A percentile compares a stretch with the other conserved stretches of the same genome.
Evolutionary conservation across 2,888 invertebrate species (phyloP).

Genomic region (Thymelicus sylvestris): DNA sequence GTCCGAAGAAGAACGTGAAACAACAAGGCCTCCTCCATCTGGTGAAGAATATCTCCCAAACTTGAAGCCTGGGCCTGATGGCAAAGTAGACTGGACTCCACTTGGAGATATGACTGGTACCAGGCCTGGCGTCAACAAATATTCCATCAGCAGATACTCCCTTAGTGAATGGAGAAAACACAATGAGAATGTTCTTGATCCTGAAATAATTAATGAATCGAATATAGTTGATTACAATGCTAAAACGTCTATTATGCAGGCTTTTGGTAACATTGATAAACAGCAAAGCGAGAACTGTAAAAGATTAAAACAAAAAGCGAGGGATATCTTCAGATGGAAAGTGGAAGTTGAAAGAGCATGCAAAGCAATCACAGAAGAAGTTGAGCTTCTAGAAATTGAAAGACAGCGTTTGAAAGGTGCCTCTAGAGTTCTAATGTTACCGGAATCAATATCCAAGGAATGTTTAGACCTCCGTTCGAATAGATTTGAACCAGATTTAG

Average conservation of each 20-base stretch:
- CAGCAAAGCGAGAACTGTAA: constrained; percentile 88
- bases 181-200: constrained; percentile 82
- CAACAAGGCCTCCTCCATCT: constrained; percentile 43
- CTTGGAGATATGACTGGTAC: constrained; percentile 89
- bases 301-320: constrained; percentile 86
- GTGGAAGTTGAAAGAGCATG: constrained; percentile 89
- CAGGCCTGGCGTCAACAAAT: constrained; percentile 90
- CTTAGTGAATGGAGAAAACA: constrained; percentile 89
- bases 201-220: constrained; percentile 79
- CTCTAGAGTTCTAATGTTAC: constrained; percentile 86
- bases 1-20: constrained; percentile 42
- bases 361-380: constrained; percentile 88
- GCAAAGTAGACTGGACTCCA: constrained; percentile 90
- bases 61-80: constrained; percentile 87
- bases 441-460: constrained; percentile 90
- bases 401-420: constrained; percentile 88
- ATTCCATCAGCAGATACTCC: constrained; percentile 89
- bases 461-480: constrained; percentile 89
- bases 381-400: constrained; percentile 87
- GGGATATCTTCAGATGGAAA: constrained; percentile 90
- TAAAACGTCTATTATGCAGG: constrained; percentile 86
- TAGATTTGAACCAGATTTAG: constrained; percentile 89
- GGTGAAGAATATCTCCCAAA: constrained; percentile 61
- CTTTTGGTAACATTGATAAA: constrained; percentile 87
- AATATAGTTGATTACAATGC: constrained; percentile 86